A percentile compares a stretch with the other conserved stretches of the same genome.
Conservation (phyloP, 2,113 vertebrate species). For the Pseudorasbora parva region DNA sequence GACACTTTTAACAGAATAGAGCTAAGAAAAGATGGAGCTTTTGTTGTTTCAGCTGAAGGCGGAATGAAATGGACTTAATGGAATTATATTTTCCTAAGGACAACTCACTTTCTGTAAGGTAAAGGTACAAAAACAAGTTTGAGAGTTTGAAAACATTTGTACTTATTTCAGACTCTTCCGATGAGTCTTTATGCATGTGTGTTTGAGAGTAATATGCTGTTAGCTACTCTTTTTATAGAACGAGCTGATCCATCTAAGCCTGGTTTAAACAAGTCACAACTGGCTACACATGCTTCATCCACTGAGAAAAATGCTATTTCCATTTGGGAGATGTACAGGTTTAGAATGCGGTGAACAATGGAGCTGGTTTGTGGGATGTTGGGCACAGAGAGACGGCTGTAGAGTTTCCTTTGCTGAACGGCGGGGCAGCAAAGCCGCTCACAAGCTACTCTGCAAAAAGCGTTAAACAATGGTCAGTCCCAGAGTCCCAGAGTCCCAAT, state of each 20-base stretch:
- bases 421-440: constrained; percentile 35
- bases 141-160: not conserved
- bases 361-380: constrained; percentile 57
- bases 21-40: constrained; percentile 6
- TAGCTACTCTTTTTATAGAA: constrained; percentile 56
- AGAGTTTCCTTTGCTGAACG: constrained; percentile 48
- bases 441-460: constrained; percentile 30
- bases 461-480: constrained; percentile 49
- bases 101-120: not conserved
- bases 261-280: constrained; percentile 55
- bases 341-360: constrained; percentile 62
- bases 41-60: constrained; percentile 30
- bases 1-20: constrained; percentile 33
- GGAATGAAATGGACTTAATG: not conserved
- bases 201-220: not conserved
- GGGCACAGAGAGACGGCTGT: constrained; percentile 22
- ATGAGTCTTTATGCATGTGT: not conserved
- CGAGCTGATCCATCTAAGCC: constrained; percentile 43
- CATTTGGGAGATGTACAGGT: constrained; percentile 61
- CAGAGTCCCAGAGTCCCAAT: constrained; percentile 22
- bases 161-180: constrained; percentile 6
- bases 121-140: not conserved
- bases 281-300: constrained; percentile 62
- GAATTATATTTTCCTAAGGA: constrained; percentile 16
- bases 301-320: constrained; percentile 62